Conservation (phyloP, 2,888 invertebrate species). For the Epistrophe eligans region DNA sequence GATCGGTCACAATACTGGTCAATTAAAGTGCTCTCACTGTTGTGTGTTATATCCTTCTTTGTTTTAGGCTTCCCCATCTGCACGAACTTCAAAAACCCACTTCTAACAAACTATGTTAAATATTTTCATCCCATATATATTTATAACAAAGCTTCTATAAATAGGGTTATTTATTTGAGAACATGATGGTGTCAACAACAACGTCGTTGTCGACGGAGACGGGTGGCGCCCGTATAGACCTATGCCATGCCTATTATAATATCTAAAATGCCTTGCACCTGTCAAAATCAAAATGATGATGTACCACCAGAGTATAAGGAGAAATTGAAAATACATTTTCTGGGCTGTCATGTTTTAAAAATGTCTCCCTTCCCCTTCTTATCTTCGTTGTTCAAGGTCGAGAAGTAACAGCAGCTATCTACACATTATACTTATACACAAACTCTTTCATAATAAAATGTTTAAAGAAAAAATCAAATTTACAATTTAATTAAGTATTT, state of each 20-base stretch:
- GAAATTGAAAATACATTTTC: neutral
- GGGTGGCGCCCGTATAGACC: too few relatives aligned
- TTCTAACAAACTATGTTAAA: neutral
- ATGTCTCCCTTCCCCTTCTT: neutral
- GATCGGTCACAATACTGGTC: too few relatives aligned
- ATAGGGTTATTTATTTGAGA: neutral
- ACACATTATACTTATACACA: neutral
- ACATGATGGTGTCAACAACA: too few relatives aligned
- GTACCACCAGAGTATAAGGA: neutral
- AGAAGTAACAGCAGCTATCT: neutral
- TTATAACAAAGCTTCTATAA: constrained; percentile 5
- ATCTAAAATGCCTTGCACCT: neutral
- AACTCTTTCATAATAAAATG: constrained; percentile 1
- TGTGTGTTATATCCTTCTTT: neutral
- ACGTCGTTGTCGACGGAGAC: too few relatives aligned
- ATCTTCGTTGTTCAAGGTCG: neutral
- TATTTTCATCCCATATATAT: neutral
- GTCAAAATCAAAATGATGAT: neutral
- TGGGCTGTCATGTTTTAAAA: constrained; percentile 1
- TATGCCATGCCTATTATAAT: neutral
- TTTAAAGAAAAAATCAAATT: constrained; percentile 5
- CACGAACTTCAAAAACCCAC: neutral
- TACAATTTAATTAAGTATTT: constrained; percentile 6
- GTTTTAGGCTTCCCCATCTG: neutral
- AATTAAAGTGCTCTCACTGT: too few relatives aligned